Evolutionary conservation across 1,140 invertebrate genomes (phyloP).

Genomic region (Halesus radiatus): DNA sequence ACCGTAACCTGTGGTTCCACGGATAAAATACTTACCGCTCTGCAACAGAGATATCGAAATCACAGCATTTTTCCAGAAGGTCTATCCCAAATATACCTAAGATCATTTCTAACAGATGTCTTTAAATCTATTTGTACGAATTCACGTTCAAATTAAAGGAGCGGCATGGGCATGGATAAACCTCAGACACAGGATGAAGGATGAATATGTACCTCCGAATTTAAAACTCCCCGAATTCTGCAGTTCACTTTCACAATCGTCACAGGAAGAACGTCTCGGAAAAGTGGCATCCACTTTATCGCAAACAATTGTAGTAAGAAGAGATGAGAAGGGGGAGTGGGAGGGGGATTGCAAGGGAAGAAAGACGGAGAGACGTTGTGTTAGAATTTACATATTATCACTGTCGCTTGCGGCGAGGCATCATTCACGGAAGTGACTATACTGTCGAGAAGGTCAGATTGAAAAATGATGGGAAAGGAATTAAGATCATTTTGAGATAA

Average conservation of each 20-base stretch:
- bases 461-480: conserved; percentile 40
- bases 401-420: conserved; percentile 37
- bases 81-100: no score
- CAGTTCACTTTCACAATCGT: conserved; percentile 37
- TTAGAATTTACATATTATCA: conserved; percentile 48
- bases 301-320: conserved; percentile 25
- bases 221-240: neutral
- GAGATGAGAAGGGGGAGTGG: neutral
- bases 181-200: no score
- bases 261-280: conserved; percentile 28
- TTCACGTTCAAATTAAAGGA: no score
- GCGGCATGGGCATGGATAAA: no score
- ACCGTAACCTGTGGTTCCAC: no score
- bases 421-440: conserved; percentile 10
- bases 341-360: neutral
- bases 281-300: conserved; percentile 37
- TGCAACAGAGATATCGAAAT: no score
- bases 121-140: no score
- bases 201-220: neutral
- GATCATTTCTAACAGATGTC: no score
- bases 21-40: no score
- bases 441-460: conserved; percentile 37
- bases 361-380: conserved; percentile 26
- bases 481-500: neutral
- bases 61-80: no score